phyloP scores from a whole-genome alignment of 2,888 invertebrate genomes.

The Brachypterus glaber region DNA sequence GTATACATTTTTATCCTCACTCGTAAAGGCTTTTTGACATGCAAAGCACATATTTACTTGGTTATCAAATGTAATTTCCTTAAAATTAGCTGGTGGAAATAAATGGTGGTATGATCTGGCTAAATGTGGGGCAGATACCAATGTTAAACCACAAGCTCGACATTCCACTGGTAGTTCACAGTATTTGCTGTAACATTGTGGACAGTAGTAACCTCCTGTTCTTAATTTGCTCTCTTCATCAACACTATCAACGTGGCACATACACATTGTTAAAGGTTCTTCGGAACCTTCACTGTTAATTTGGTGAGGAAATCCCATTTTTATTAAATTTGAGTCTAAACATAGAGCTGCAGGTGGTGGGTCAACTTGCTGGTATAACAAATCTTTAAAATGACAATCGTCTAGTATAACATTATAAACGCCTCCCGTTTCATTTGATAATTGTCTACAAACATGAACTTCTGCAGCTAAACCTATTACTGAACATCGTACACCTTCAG shows the following conservation, averaged over 20 bases:
- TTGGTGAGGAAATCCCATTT: constrained; percentile 95
- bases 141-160: constrained; percentile 85
- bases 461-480: constrained; percentile 94
- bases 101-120: constrained; percentile 96
- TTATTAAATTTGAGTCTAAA: constrained; percentile 70
- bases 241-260: constrained; percentile 79
- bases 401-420: constrained; percentile 80
- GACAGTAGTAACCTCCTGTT: constrained; percentile 76
- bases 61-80: constrained; percentile 57
- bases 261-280: constrained; percentile 74
- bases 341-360: constrained; percentile 64
- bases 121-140: constrained; percentile 96
- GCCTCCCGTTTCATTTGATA: constrained; percentile 81
- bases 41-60: constrained; percentile 58
- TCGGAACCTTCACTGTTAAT: constrained; percentile 48
- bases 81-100: constrained; percentile 82
- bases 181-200: constrained; percentile 96
- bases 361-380: constrained; percentile 55
- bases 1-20: constrained; percentile 70
- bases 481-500: constrained; percentile 80
- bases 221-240: constrained; percentile 59
- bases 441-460: constrained; percentile 77
- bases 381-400: constrained; percentile 64
- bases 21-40: constrained; percentile 61
- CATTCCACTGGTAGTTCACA: constrained; percentile 98